Evolutionary conservation across 2,797 vertebrate species (phyloP), one percentile per base, ranked within the genome.

Genomic region (Gastrophryne carolinensis): DNA sequence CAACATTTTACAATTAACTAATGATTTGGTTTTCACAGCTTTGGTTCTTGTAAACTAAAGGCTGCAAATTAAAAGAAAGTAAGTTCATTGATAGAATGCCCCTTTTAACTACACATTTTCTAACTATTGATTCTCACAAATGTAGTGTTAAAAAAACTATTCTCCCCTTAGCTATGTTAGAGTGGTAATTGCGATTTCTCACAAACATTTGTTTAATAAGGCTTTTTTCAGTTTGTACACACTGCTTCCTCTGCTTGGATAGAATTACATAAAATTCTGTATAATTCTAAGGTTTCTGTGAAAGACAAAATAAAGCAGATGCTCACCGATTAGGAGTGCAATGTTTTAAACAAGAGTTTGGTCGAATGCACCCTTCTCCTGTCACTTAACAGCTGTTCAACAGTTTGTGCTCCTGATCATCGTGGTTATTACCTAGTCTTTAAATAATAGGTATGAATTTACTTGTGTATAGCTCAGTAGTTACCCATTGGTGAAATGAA

Each of bases 351-450:
- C 82, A 88, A 78, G 67, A 58, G 80, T 80, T 72, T 84, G 78
- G 80, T 84, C 78, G 74, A 71, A 52, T 75, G 73, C 63, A 82
- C 80, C 83, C 81, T 81, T 84, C 73, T 83, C 52, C 83, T 87
- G 85, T 84, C 84, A 80, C 73, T 84, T 86, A 83, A 79, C 87
- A 88, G 78, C 82, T 89, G 75, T 80, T 85, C 53, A 79, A 41
- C 8, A 76, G 57, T 79, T 87, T 82, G 81, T 70, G 29, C 76
- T 86, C 56, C 71, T 76, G 44, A 82, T 84, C 57, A 82, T 61
- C 72, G 15, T 78, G 23, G 75, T 64, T 77, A 34, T 47, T 79
- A 62, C 80, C 67, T 56, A 47, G 58, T 74, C 26, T 79, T 10
- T 9, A 83, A 73, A 66, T 76, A 76, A 81, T 58, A 81, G 57